Conservation (phyloP, 2,113 vertebrate species). For the Hucho hucho region DNA sequence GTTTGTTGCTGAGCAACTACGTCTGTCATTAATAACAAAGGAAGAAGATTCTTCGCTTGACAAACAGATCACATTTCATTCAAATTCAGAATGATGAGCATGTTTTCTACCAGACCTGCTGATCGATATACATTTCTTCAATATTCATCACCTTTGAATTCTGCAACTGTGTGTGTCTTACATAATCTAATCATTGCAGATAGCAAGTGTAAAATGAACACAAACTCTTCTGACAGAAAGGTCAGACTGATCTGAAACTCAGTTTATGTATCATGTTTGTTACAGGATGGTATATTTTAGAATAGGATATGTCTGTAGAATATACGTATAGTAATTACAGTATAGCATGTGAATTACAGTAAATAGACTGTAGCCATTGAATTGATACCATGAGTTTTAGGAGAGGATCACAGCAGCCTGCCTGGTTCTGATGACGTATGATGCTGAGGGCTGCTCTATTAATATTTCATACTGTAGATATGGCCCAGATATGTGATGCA, state of each 20-base stretch:
- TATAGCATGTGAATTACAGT: neutral
- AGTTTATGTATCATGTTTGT: neutral
- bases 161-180: neutral
- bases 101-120: constrained; percentile 3
- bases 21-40: neutral
- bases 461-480: neutral
- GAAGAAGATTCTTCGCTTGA: constrained; percentile 5
- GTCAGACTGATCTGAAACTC: neutral
- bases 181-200: neutral
- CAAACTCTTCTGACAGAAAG: neutral
- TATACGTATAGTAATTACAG: neutral
- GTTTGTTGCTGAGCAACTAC: constrained; percentile 45
- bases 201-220: neutral
- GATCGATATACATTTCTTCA: neutral
- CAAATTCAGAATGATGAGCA: constrained; percentile 1
- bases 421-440: neutral
- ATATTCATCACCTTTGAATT: neutral
- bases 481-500: neutral
- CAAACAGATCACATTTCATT: constrained; percentile 9
- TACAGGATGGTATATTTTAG: neutral
- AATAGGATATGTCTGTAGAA: neutral
- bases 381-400: neutral
- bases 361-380: neutral
- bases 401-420: neutral
- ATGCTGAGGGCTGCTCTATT: too few species aligned